Evolutionary conservation across 2,113 vertebrate species (phyloP).

Genomic region (Typhlomys cinereus): DNA sequence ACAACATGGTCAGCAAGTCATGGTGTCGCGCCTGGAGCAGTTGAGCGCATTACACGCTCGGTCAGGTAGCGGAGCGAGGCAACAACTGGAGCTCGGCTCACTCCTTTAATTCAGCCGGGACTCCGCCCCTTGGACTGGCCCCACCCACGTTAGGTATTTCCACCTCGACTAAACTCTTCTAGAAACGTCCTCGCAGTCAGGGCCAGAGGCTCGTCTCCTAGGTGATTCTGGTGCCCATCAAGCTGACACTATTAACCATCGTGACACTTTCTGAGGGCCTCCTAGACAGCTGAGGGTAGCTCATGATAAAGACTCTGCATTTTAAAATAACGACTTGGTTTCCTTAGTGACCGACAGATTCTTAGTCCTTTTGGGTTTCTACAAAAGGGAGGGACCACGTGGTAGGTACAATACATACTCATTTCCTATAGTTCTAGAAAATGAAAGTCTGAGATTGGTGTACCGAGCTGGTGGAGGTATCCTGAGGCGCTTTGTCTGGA

Average conservation of each 20-base stretch:
- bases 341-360: not conserved
- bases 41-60: too few relatives aligned
- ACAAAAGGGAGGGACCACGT: not conserved
- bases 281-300: not conserved
- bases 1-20: not conserved
- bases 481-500: not conserved
- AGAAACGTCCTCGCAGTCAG: not conserved
- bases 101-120: not conserved
- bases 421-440: too few relatives aligned
- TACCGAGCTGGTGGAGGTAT: not conserved
- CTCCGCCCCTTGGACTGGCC: not conserved
- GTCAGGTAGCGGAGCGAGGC: not conserved
- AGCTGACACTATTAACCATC: not conserved
- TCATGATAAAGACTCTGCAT: not conserved
- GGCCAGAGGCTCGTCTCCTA: not conserved
- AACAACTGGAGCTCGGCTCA: not conserved
- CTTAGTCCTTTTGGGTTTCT: not conserved
- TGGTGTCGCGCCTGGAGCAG: not conserved
- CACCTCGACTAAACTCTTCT: not conserved
- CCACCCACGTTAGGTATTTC: not conserved
- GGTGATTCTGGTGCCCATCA: not conserved
- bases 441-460: too few relatives aligned
- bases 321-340: not conserved
- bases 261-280: not conserved
- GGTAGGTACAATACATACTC: not conserved